Percentiles rank a stretch among this genome's conserved stretches.
These are phyloP conservation scores for Sebastes vulpes DNA, from an alignment of 2,797 vertebrate genomes.

Conservation along the genomic window DNA sequence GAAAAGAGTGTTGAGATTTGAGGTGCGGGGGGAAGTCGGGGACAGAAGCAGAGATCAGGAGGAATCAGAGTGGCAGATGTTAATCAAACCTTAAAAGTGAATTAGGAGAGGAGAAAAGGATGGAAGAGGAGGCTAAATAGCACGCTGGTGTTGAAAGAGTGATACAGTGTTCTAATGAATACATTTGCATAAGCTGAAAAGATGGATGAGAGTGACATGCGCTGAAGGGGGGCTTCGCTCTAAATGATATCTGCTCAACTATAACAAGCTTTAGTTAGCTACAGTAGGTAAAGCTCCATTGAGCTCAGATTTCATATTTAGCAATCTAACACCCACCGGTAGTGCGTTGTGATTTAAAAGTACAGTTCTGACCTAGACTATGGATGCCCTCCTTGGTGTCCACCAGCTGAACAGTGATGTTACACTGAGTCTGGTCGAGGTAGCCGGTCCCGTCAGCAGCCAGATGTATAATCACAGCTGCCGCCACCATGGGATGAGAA, in stretches of 20 bases:
- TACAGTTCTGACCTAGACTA: constrained; percentile 87
- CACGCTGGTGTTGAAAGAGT: background rate
- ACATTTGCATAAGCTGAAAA: constrained; percentile 13
- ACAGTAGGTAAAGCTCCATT: background rate
- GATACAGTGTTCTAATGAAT: background rate
- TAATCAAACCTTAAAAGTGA: background rate
- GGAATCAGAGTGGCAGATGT: background rate
- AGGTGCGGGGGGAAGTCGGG: background rate
- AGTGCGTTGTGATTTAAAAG: background rate
- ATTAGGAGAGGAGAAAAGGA: background rate
- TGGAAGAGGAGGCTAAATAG: background rate
- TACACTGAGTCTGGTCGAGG: constrained; percentile 94
- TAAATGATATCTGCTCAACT: background rate
- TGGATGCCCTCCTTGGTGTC: constrained; percentile 94
- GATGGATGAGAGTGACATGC: background rate
- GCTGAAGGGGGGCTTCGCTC: background rate
- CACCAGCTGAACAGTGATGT: constrained; percentile 93
- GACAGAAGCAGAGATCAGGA: background rate
- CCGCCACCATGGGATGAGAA: constrained; percentile 96
- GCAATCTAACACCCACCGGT: background rate
- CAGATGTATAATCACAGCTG: constrained; percentile 94
- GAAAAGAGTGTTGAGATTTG: background rate
- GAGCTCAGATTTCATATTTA: background rate
- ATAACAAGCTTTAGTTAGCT: background rate
- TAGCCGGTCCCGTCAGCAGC: constrained; percentile 94